Percentiles rank a stretch among this genome's conserved stretches.
Conservation (phyloP, 2,113 vertebrate species). For the Nothobranchius kuhntae region DNA sequence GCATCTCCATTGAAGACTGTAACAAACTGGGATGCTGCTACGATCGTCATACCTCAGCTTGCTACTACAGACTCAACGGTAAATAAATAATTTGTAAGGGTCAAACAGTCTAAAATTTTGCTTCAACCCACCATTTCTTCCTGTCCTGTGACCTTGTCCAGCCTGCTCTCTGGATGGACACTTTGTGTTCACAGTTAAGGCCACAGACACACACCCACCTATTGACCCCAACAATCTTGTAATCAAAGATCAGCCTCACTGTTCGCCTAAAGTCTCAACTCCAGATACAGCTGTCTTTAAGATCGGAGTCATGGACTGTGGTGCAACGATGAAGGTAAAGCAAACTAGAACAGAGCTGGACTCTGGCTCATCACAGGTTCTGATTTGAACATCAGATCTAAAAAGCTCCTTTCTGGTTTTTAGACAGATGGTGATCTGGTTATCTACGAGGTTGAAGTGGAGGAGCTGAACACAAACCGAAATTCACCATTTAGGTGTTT, state of each 20-base stretch:
- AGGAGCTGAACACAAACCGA: slow-evolving; percentile 11
- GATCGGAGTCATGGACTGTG: slow-evolving; percentile 66
- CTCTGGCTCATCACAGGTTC: too few relatives aligned
- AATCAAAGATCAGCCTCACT: slow-evolving; percentile 60
- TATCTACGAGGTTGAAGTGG: slow-evolving; percentile 68
- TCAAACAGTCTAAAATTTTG: too few relatives aligned
- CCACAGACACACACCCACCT: slow-evolving; percentile 33
- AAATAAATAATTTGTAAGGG: not conserved
- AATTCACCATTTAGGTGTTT: slow-evolving; percentile 48
- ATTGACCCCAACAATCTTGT: slow-evolving; percentile 47
- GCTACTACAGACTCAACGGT: slow-evolving; percentile 72
- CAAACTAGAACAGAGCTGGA: too few relatives aligned
- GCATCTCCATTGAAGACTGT: slow-evolving; percentile 45
- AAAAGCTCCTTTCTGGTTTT: not conserved
- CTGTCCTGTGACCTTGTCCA: slow-evolving; percentile 12
- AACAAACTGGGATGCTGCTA: slow-evolving; percentile 69
- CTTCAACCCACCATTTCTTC: not conserved
- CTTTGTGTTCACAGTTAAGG: slow-evolving; percentile 70
- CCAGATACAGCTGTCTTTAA: slow-evolving; percentile 64
- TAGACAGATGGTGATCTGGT: slow-evolving; percentile 50
- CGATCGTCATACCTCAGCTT: slow-evolving; percentile 29
- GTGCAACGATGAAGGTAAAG: slow-evolving; percentile 56
- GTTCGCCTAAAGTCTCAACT: slow-evolving; percentile 55
- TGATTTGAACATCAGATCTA: not conserved
- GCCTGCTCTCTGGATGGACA: slow-evolving; percentile 74